These are phyloP conservation scores for Pangasius macronema DNA, from an alignment of 2,797 vertebrate genomes.

Conservation along the genomic window DNA sequence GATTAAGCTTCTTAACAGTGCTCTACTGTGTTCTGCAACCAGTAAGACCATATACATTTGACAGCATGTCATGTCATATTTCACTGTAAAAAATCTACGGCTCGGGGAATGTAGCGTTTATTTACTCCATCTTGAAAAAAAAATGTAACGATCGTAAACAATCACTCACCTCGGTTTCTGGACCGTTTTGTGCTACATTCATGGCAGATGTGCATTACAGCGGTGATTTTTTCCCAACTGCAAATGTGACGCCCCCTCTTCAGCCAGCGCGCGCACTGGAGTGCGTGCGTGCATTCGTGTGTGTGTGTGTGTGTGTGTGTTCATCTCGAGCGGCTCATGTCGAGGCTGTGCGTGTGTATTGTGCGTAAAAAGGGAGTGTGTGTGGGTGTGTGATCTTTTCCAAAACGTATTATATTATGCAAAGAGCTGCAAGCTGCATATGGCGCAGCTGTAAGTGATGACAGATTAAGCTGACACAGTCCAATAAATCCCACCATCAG, in stretches of 20 bases:
- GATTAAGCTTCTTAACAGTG: background rate
- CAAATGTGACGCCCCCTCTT: background rate
- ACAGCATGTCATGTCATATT: background rate
- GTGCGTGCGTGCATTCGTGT: background rate
- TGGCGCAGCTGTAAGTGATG: background rate
- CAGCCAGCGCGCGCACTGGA: background rate
- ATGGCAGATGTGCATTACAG: slow-evolving; percentile 2
- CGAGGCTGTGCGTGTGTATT: background rate
- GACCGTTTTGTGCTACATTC: background rate
- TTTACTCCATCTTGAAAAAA: background rate
- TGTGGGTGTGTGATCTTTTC: background rate
- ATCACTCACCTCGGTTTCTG: background rate
- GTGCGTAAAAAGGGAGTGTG: background rate
- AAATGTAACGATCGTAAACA: background rate
- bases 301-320: background rate
- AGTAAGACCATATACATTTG: background rate
- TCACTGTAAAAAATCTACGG: background rate
- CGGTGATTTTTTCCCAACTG: background rate
- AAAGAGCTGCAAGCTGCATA: background rate
- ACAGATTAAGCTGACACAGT: background rate
- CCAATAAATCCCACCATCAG: background rate
- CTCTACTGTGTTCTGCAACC: background rate
- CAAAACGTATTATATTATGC: background rate
- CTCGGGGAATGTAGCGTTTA: background rate
- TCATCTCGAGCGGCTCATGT: background rate